phyloP scores from a whole-genome alignment of 2,888 invertebrate species.

The Camptogramma bilineatum region DNA sequence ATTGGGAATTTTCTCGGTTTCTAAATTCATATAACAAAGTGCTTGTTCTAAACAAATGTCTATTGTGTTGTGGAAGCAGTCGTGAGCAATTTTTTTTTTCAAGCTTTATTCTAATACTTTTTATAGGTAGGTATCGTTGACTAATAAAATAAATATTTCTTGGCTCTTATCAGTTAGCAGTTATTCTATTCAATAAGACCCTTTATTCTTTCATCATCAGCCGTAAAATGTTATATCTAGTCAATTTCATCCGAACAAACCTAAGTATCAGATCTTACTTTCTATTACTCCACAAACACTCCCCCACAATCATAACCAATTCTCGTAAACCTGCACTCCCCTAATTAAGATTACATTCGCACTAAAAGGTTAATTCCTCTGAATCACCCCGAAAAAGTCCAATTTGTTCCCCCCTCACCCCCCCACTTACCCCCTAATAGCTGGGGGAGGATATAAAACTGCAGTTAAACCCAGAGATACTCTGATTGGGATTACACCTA shows the following conservation, averaged over 20 bases:
- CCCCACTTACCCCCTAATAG: slow-evolving; percentile 51
- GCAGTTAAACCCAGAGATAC: slow-evolving; percentile 52
- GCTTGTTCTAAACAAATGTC: too few species aligned
- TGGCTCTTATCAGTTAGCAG: too few species aligned
- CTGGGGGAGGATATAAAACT: slow-evolving; percentile 59
- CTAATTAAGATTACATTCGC: slow-evolving; percentile 42
- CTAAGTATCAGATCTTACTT: neutral
- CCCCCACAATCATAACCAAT: slow-evolving; percentile 33
- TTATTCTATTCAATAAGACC: too few species aligned
- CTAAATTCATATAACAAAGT: too few species aligned
- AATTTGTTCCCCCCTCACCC: slow-evolving; percentile 46
- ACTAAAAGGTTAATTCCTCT: slow-evolving; percentile 43
- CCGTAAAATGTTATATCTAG: neutral
- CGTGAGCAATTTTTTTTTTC: too few species aligned
- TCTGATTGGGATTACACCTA: slow-evolving; percentile 45
- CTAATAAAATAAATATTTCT: too few species aligned
- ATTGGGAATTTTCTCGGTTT: too few species aligned
- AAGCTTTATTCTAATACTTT: too few species aligned
- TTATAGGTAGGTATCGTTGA: too few species aligned
- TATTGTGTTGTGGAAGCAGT: too few species aligned
- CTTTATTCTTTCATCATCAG: too few species aligned
- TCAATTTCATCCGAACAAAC: neutral
- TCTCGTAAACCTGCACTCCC: slow-evolving; percentile 42
- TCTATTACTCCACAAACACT: slow-evolving; percentile 9
- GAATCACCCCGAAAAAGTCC: slow-evolving; percentile 44